A percentile compares a stretch with the other conserved stretches of the same genome.
These are phyloP conservation scores for Craterocephalus amniculus DNA, from an alignment of 2,797 vertebrate genomes.

Conservation along the genomic window DNA sequence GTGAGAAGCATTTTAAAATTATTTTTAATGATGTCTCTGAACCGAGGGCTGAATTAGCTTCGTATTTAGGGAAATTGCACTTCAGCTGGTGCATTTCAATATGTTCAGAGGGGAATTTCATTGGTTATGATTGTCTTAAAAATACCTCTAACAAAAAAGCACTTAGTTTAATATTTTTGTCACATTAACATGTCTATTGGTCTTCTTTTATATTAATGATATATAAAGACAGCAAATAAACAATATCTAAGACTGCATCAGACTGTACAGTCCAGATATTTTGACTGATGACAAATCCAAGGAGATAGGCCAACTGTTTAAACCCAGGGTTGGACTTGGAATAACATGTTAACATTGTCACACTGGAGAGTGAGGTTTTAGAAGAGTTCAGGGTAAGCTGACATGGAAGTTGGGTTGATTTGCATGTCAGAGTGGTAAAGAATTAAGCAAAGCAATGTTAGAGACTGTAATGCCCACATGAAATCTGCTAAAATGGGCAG, in stretches of 20 bases:
- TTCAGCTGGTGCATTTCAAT: neutral
- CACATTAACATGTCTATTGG: neutral
- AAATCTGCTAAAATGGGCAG: neutral
- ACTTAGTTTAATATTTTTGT: neutral
- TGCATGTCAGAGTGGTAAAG: neutral
- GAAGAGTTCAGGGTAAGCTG: neutral
- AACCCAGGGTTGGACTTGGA: neutral
- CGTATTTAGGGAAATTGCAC: neutral
- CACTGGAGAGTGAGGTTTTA: neutral
- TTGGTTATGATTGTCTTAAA: neutral
- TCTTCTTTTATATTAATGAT: neutral
- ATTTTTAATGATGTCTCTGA: neutral
- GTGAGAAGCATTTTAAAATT: slow-evolving; percentile 6
- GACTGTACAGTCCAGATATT: too few relatives aligned
- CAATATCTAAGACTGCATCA: too few relatives aligned
- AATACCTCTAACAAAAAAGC: neutral
- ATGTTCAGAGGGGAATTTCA: neutral
- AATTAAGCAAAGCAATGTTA: neutral
- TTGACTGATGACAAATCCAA: neutral
- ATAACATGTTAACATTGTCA: neutral
- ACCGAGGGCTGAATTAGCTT: neutral
- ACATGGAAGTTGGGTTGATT: neutral
- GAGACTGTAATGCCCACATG: neutral
- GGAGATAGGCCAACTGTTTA: neutral
- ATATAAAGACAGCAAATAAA: too few relatives aligned